Evolutionary conservation across 2,113 vertebrate genomes (phyloP).

Genomic region (Psettodes erumei): DNA sequence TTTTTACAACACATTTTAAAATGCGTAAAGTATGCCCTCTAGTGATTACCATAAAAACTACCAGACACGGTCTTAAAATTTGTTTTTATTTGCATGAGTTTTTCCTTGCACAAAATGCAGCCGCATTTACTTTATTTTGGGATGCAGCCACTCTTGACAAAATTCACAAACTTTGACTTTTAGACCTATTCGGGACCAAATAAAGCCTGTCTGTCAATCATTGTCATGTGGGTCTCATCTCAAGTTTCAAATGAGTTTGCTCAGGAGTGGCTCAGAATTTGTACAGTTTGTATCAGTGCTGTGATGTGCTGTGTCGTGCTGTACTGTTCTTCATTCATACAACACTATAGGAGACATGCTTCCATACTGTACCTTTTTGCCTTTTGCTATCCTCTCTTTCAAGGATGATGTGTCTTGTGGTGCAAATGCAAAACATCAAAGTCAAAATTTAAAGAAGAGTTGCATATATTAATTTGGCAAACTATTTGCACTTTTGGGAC

Average conservation of each 20-base stretch:
- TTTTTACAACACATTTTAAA: neutral
- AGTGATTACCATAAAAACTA: slow-evolving; percentile 57
- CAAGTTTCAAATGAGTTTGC: neutral
- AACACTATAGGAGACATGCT: slow-evolving; percentile 25
- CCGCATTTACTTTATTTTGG: slow-evolving; percentile 22
- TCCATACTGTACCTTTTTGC: slow-evolving; percentile 14
- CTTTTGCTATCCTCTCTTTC: slow-evolving; percentile 54
- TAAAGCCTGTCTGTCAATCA: neutral
- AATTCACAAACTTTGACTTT: neutral
- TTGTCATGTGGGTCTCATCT: neutral
- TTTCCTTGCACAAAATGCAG: neutral
- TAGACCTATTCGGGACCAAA: neutral
- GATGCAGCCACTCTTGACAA: slow-evolving; percentile 33
- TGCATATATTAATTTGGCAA: slow-evolving; percentile 6
- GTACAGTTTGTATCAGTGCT: slow-evolving; percentile 33
- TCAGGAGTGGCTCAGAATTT: slow-evolving; percentile 50
- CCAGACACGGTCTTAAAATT: slow-evolving; percentile 72
- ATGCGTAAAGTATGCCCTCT: slow-evolving; percentile 42
- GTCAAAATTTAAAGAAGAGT: neutral
- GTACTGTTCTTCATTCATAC: slow-evolving; percentile 34
- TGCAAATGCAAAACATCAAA: slow-evolving; percentile 31
- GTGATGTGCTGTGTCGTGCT: slow-evolving; percentile 43
- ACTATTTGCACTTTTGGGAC: slow-evolving; percentile 42
- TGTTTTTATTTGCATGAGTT: slow-evolving; percentile 42
- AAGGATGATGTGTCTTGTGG: slow-evolving; percentile 63